Evolutionary conservation across 2,113 vertebrate species (phyloP).

Genomic region (Rhizomys pruinosus): DNA sequence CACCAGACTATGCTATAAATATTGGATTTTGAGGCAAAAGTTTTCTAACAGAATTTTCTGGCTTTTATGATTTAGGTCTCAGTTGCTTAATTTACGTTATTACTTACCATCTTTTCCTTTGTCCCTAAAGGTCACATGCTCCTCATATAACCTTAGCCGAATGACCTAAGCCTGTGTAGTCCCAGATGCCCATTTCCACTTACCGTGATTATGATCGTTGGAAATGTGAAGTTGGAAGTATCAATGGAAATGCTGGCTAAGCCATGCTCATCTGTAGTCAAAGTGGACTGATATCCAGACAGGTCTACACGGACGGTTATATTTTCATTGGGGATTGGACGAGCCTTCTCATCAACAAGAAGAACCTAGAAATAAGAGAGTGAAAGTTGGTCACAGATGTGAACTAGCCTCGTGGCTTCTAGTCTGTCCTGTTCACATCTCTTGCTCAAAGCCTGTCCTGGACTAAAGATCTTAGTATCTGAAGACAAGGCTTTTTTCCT

Average conservation of each 20-base stretch:
- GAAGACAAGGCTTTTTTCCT: slow-evolving; percentile 22
- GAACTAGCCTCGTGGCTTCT: neutral
- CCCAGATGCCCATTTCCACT: slow-evolving; percentile 27
- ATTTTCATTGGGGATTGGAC: slow-evolving; percentile 82
- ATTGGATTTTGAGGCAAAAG: neutral
- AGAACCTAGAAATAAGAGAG: slow-evolving; percentile 78
- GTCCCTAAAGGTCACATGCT: neutral
- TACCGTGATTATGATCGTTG: slow-evolving; percentile 75
- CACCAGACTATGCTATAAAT: neutral
- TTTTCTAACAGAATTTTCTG: neutral
- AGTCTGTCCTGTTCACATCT: neutral
- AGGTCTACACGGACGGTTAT: slow-evolving; percentile 28
- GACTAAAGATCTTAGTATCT: neutral
- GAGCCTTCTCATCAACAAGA: slow-evolving; percentile 80
- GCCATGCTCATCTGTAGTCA: slow-evolving; percentile 80
- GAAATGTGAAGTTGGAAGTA: slow-evolving; percentile 72
- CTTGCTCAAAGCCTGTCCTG: neutral
- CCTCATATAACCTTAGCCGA: neutral
- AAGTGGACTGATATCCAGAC: neutral
- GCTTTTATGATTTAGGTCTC: neutral
- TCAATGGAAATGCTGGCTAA: slow-evolving; percentile 80
- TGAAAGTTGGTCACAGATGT: neutral
- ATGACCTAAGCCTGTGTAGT: neutral
- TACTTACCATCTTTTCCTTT: neutral
- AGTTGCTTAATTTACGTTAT: neutral